These are phyloP conservation scores for Akabosia matsudoensis DNA, from an alignment of 1,140 invertebrate genomes.

Conservation along the genomic window DNA sequence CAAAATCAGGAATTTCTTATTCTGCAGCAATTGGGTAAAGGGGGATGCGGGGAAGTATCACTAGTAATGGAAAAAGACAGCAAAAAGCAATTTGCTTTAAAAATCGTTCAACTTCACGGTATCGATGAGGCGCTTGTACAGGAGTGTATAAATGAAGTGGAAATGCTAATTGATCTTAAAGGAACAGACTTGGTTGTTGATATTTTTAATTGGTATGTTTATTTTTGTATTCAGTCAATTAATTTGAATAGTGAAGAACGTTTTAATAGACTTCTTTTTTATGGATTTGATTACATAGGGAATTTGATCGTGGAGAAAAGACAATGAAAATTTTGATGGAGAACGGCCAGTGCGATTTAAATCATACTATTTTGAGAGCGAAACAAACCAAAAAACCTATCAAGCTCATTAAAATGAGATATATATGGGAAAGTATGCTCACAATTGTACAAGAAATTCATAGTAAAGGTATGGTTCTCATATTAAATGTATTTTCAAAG, in stretches of 20 bases:
- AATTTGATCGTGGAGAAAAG: conserved; percentile 52
- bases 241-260: conserved; percentile 59
- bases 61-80: conserved; percentile 54
- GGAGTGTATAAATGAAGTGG: conserved; percentile 87
- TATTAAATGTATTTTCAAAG: conserved; percentile 5
- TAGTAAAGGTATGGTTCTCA: conserved; percentile 72
- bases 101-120: conserved; percentile 65
- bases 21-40: conserved; percentile 57
- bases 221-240: conserved; percentile 51
- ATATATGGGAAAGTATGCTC: conserved; percentile 93
- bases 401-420: conserved; percentile 57
- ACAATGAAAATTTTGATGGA: conserved; percentile 84
- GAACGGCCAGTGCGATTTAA: conserved; percentile 76
- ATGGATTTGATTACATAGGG: conserved; percentile 52
- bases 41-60: conserved; percentile 62
- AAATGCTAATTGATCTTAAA: conserved; percentile 77
- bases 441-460: conserved; percentile 87
- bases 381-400: not conserved
- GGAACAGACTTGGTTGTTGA: conserved; percentile 76
- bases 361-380: not conserved
- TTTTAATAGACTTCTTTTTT: conserved; percentile 53
- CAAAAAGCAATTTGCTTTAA: conserved; percentile 56
- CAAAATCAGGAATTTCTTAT: conserved; percentile 52
- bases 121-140: conserved; percentile 67
- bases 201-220: conserved; percentile 83